These are phyloP conservation scores for Podarcis lilfordi DNA, from an alignment of 2,797 vertebrate species.

Conservation along the genomic window DNA sequence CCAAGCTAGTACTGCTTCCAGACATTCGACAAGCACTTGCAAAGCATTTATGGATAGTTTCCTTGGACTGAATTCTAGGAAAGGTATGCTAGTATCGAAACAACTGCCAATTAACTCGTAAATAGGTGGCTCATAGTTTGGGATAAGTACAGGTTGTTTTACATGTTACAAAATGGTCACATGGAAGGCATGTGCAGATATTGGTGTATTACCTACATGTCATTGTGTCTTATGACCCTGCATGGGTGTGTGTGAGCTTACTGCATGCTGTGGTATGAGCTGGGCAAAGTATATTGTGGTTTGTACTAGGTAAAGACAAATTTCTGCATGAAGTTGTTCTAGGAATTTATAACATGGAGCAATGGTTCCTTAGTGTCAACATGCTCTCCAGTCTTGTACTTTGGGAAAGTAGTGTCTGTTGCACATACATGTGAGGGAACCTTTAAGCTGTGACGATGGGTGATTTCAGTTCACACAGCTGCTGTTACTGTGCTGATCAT, in stretches of 20 bases:
- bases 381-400: not conserved
- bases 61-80: not conserved
- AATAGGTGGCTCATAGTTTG: not conserved
- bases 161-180: not conserved
- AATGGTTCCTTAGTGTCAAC: not conserved
- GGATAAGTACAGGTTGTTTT: not conserved
- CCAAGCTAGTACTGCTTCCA: too few species aligned
- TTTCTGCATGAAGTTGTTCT: not conserved
- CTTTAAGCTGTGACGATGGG: too few species aligned
- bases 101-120: too few species aligned
- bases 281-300: not conserved
- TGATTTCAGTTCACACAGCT: too few species aligned
- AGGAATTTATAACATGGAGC: not conserved
- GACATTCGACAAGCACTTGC: too few species aligned
- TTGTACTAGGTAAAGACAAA: not conserved
- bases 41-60: not conserved
- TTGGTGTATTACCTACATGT: not conserved
- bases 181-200: not conserved
- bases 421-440: too few species aligned
- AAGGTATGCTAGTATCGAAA: not conserved
- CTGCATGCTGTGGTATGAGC: not conserved
- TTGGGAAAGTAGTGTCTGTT: too few species aligned
- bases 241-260: not conserved
- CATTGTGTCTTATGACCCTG: not conserved
- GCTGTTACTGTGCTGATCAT: not conserved